Conservation (phyloP, 2,888 invertebrate genomes). For the Synergus gifuensis region DNA sequence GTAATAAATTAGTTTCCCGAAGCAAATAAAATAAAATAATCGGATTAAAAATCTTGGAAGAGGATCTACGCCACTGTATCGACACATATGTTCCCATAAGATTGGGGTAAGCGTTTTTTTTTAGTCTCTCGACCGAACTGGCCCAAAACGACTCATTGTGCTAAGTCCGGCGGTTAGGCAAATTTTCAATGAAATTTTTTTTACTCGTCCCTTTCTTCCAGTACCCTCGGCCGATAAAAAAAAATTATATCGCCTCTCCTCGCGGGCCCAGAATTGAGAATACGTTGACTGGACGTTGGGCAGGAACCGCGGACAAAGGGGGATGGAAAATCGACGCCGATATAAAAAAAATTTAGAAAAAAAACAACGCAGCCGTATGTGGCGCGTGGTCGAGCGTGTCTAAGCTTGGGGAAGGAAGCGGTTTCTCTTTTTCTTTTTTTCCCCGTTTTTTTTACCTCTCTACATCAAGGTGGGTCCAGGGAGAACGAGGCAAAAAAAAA, state of each 20-base stretch:
- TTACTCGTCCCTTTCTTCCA: constrained; percentile 51
- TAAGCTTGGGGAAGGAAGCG: constrained; percentile 62
- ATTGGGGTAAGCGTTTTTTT: constrained; percentile 25
- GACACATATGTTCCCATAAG: constrained; percentile 42
- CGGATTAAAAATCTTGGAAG: background rate
- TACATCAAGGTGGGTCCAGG: constrained; percentile 53
- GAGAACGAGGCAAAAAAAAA: constrained; percentile 56
- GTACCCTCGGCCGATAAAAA: constrained; percentile 46
- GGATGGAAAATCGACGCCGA: constrained; percentile 60
- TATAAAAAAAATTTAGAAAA: constrained; percentile 66
- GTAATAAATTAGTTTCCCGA: background rate
- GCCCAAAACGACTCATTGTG: constrained; percentile 56
- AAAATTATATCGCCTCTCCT: constrained; percentile 25
- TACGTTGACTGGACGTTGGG: constrained; percentile 69
- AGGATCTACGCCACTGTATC: constrained; percentile 31
- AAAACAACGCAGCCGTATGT: constrained; percentile 70
- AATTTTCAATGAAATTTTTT: constrained; percentile 73
- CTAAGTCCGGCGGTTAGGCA: constrained; percentile 70
- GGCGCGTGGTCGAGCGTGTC: constrained; percentile 64
- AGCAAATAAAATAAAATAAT: background rate
- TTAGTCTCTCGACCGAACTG: constrained; percentile 35
- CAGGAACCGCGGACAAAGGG: constrained; percentile 61
- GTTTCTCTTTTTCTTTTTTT: constrained; percentile 56
- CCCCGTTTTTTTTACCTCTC: constrained; percentile 52
- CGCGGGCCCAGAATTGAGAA: constrained; percentile 47